Percentiles rank a stretch among this genome's conserved stretches.
Conservation (phyloP, 2,797 vertebrate species). For the Pipistrellus pipistrellus region DNA sequence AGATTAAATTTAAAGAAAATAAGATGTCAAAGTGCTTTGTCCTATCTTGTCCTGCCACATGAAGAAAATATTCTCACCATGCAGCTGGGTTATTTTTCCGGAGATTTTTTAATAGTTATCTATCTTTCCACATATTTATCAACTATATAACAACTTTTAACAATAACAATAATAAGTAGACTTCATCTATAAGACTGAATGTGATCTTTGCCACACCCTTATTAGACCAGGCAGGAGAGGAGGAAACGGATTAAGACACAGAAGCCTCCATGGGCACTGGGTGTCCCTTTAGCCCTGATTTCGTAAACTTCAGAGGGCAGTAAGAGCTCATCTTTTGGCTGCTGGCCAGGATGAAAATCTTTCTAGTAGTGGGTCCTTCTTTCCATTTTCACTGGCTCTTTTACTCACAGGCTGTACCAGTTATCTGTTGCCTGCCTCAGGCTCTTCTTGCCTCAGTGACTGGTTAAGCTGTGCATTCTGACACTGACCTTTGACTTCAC, state of each 20-base stretch:
- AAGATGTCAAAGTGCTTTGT: conserved; percentile 11
- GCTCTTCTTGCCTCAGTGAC: background rate
- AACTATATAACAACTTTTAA: conserved; percentile 33
- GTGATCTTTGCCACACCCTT: background rate
- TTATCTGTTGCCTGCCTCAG: background rate
- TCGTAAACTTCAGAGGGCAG: background rate
- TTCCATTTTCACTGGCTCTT: background rate
- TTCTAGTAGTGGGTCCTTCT: background rate
- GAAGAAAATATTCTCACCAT: conserved; percentile 15
- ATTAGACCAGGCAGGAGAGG: background rate
- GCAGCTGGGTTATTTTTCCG: background rate
- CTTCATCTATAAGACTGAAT: background rate
- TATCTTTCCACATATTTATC: conserved; percentile 34
- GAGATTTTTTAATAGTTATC: background rate
- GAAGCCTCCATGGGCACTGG: background rate
- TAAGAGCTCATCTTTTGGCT: background rate
- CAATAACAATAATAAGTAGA: background rate
- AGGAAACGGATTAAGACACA: background rate
- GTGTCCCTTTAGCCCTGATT: background rate
- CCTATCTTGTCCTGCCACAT: background rate
- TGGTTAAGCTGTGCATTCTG: background rate
- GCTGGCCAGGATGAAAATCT: background rate
- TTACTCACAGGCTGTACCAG: background rate
- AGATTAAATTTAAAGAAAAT: conserved; percentile 53
- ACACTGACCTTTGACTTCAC: background rate